Evolutionary conservation across 2,113 vertebrate species (phyloP), one percentile per base, ranked within the genome.

Genomic region (Vulpes lagopus): DNA sequence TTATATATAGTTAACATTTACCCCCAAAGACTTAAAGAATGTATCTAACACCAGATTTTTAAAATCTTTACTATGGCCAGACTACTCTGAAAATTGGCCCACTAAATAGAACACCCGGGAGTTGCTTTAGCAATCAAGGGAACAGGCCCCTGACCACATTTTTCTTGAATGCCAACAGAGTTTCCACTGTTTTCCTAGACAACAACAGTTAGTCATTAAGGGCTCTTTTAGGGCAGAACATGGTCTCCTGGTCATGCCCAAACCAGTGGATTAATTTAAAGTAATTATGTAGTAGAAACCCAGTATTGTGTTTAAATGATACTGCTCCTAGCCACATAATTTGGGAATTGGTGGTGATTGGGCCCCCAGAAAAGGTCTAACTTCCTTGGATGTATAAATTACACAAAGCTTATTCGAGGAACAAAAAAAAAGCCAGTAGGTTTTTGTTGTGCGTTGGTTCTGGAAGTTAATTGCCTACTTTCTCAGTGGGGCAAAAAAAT

Each of bases 151-250:
- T 79, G 74, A 59, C 55, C 32, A 38, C 30, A 87, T 87, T 91
- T 94, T 93, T 93, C 62, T 65, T 93, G 74, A 87, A 78, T 73
- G 85, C 35, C 27, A 78, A 67, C 60, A 76, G 38, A 69, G 38
- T 92, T 85, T 96, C 55, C 96, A 67, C 30, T 89, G 55, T 55
- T 95, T 95, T 89, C 5, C 1, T 89, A 71, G 43, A 60, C 80
- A 85, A 78, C 43, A 85, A 43, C 17, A 43, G 38, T 81, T 60
- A 89, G 80, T 95, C 62, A 84, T 84, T n/a, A 93, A 73, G 23
- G 32, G 14, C 12, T 80, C 30, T 62, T 87, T 83, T 19, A 64
- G 51, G 25, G 51, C 27, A 92, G 43, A 94, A 82, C 23, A 8
- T 19, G 11, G 35, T 59, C 60, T 82, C 85, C 30, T 30, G 3